Base-by-base conservation (phyloP, 2,797 vertebrate genomes). In the Onychomys arenicola region DNA sequence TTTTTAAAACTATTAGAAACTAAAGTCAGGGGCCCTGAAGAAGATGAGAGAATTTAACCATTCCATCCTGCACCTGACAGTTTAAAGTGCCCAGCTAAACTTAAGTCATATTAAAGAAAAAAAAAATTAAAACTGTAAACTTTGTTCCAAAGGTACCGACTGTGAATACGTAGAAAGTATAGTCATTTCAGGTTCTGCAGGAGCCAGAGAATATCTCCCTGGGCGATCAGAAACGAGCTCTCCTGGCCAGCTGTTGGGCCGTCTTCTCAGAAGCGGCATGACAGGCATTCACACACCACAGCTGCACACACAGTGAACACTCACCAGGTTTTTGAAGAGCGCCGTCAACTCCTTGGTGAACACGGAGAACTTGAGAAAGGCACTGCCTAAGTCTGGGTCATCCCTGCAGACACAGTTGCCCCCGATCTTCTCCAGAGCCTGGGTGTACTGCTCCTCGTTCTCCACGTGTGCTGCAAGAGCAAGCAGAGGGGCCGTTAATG, bases 271-370 rank as follows among this genome's bases (percentile, higher is more conserved):
- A 37, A 14, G 73, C 0, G 5, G 23, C 21, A 37, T 14, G 7
- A 16, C 9, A 6, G 23, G n/a, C 29, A 61, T 63, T 32, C 49
- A 4, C 55, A 49, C 0, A 23, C 43, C 0, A 3, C 0, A 10
- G 9, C 25, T 0, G 0, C 40, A 4, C 0, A 0, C 40, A 3
- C 0, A 2, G 0, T 1, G 2, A 13, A 71, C 92, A 97, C 99
- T 99, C 98, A 99, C 99, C 99, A 99, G 98, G 98, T 99, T 99
- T 99, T 99, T 99, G 98, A 99, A 99, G 97, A 99, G 99, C 7
- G 99, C 99, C 0, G 99, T 99, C 97, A 99, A 98, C 98, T 99
- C 99, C 98, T 99, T 99, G 94, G 99, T 99, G 97, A 99, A 99
- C 97, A 99, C 99, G 0, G 99, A 99, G 98, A 99, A 99, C 98